Evolutionary conservation across 2,113 vertebrate genomes (phyloP).

Genomic region (Rhadina sibilatrix): DNA sequence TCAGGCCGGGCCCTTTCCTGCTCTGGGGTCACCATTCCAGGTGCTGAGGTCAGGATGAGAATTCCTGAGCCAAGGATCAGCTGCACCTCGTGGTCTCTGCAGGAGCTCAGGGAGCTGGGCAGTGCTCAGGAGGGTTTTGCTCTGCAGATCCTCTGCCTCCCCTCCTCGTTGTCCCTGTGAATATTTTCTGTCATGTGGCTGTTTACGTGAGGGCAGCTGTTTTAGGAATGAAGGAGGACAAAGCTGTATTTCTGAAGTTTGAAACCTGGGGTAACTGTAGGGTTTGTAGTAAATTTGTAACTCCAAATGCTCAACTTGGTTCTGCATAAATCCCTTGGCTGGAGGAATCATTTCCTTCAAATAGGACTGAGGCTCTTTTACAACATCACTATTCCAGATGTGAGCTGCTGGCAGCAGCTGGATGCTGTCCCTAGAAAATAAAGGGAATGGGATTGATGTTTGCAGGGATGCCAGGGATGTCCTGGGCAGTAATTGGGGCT

Average conservation of each 20-base stretch:
- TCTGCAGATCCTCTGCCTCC: neutral
- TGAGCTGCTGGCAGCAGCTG: conserved; percentile 40
- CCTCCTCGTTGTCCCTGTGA: neutral
- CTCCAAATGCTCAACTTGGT: neutral
- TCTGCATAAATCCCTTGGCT: neutral
- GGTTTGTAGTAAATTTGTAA: neutral
- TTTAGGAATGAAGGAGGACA: neutral
- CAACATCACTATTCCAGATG: neutral
- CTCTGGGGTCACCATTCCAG: neutral
- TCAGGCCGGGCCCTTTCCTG: neutral
- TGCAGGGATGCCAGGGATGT: neutral
- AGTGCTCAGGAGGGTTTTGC: neutral
- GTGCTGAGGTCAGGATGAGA: neutral
- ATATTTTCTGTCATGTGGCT: accelerated
- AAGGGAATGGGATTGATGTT: neutral
- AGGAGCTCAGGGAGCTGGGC: neutral
- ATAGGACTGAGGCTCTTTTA: neutral
- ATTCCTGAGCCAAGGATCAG: neutral
- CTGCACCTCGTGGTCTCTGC: neutral
- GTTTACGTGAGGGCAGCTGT: neutral
- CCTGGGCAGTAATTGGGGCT: neutral
- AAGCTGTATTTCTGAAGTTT: neutral
- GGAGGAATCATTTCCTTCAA: neutral
- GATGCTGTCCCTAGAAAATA: neutral
- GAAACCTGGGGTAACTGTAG: neutral